phyloP scores from a whole-genome alignment of 2,113 vertebrate species.

The Odobenus rosmarus region DNA sequence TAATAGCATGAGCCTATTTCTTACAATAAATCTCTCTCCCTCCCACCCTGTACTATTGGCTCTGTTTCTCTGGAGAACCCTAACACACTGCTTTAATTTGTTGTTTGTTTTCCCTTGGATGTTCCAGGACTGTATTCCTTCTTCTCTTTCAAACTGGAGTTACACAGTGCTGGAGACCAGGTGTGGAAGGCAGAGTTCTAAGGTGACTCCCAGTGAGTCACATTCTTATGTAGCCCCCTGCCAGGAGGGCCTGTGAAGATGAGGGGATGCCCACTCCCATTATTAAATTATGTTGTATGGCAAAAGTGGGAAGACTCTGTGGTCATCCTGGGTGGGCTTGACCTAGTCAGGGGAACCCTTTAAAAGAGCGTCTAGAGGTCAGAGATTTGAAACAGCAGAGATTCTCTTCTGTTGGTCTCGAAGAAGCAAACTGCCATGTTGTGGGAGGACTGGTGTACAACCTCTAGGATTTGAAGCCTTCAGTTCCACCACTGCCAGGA shows the following conservation, averaged over 20 bases:
- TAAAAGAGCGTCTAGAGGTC: neutral
- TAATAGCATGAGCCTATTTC: neutral
- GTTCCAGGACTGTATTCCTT: neutral
- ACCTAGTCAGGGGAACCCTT: neutral
- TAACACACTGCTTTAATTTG: neutral
- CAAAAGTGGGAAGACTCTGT: neutral
- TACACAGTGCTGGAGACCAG: neutral
- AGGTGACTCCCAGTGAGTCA: neutral
- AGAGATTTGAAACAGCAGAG: neutral
- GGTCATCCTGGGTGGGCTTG: neutral
- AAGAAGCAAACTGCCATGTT: neutral
- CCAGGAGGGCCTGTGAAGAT: neutral
- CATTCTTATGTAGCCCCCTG: neutral
- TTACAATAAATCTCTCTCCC: neutral
- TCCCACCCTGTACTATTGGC: neutral
- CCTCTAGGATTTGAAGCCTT: neutral
- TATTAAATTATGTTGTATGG: neutral
- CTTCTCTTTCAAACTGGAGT: neutral
- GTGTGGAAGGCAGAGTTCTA: neutral
- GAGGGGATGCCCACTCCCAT: too few species aligned
- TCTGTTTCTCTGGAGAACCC: neutral
- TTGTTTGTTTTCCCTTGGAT: neutral
- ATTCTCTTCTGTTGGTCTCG: neutral
- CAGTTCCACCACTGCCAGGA: neutral
- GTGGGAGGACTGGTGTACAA: neutral